phyloP scores from a whole-genome alignment of 1,140 invertebrate species.

The Megathymus violae region DNA sequence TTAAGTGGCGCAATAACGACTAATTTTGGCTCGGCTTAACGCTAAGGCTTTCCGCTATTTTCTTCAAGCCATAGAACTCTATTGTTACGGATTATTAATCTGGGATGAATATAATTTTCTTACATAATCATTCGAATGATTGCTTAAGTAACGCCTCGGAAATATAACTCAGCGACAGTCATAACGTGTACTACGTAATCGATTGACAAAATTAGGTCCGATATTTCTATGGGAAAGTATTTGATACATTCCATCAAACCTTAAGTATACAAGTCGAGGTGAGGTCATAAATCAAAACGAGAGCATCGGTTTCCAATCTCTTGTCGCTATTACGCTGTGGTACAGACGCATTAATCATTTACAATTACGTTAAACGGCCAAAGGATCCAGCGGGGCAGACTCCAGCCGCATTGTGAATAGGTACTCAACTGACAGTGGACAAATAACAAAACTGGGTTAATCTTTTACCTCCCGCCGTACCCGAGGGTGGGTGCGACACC shows the following conservation, averaged over 20 bases:
- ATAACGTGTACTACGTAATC: not conserved
- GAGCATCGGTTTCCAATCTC: conserved; percentile 67
- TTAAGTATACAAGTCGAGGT: conserved; percentile 22
- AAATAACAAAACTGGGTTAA: conserved; percentile 84
- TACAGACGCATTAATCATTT: conserved; percentile 81
- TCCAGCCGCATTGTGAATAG: conserved; percentile 79
- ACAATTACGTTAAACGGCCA: conserved; percentile 81
- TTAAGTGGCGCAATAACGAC: no score
- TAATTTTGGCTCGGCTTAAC: no score
- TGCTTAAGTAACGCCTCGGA: not conserved
- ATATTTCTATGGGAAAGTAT: conserved; percentile 2
- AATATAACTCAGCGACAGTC: not conserved
- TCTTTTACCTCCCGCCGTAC: conserved; percentile 76
- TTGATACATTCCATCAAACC: conserved; percentile 14
- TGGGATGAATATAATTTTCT: not conserved
- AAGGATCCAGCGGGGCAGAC: conserved; percentile 74
- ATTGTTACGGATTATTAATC: not conserved
- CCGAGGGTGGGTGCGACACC: conserved; percentile 66
- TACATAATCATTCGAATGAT: not conserved
- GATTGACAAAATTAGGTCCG: not conserved
- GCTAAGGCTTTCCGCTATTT: no score
- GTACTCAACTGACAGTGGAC: conserved; percentile 82
- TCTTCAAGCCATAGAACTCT: not conserved
- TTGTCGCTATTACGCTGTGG: conserved; percentile 68
- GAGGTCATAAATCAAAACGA: conserved; percentile 70